phyloP scores from a whole-genome alignment of 2,113 vertebrate genomes.

The Corapipo altera region DNA sequence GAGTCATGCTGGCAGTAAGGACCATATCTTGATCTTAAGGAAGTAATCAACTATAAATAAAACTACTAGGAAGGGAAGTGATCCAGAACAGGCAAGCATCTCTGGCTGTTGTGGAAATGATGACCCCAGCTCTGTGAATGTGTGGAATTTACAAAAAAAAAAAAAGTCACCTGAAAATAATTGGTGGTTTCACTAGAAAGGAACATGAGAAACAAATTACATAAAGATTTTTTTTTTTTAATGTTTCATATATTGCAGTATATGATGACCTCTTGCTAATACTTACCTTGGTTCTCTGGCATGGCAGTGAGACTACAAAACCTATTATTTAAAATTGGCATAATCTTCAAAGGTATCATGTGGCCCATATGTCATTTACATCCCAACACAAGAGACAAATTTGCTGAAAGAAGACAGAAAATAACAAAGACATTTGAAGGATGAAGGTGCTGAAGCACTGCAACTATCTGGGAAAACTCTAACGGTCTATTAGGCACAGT shows the following conservation, averaged over 20 bases:
- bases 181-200: neutral
- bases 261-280: neutral
- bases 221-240: neutral
- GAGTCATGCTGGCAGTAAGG: neutral
- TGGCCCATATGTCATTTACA: neutral
- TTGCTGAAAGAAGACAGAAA: slow-evolving; percentile 9
- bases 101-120: neutral
- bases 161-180: neutral
- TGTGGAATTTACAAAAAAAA: neutral
- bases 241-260: neutral
- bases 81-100: neutral
- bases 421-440: slow-evolving; percentile 60
- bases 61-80: neutral
- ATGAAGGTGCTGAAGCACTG: slow-evolving; percentile 61
- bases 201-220: neutral
- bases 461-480: slow-evolving; percentile 47
- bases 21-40: neutral
- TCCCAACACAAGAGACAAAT: neutral
- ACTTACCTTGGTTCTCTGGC: neutral
- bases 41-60: slow-evolving; percentile 4
- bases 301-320: neutral
- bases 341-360: neutral
- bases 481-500: slow-evolving; percentile 58
- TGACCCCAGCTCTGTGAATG: neutral
- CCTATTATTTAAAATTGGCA: neutral